Evolutionary conservation across 2,888 invertebrate species (phyloP).

Genomic region (Drosophila diplacantha): DNA sequence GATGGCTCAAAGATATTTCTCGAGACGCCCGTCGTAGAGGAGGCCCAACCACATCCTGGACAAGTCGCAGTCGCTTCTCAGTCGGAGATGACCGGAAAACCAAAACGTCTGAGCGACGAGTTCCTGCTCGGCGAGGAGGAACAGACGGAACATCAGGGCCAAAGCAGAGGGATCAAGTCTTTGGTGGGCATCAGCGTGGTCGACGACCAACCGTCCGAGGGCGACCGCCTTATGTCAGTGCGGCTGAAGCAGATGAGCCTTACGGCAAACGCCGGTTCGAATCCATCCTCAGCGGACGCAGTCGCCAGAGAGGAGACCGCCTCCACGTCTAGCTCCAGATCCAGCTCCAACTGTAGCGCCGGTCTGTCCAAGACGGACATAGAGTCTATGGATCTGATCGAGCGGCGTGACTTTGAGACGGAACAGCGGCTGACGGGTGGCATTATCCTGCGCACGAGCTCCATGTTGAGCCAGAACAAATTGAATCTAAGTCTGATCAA

Average conservation of each 20-base stretch:
- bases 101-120: constrained; percentile 77
- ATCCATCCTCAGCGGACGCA: constrained; percentile 23
- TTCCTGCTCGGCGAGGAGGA: constrained; percentile 71
- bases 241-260: constrained; percentile 75
- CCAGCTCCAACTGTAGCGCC: constrained; percentile 14
- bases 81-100: constrained; percentile 66
- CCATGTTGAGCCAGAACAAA: constrained; percentile 74
- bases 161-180: constrained; percentile 42
- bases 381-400: constrained; percentile 77
- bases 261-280: constrained; percentile 50
- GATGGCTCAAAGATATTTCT: constrained; percentile 74
- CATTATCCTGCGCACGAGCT: constrained; percentile 74
- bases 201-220: constrained; percentile 27
- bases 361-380: constrained; percentile 69
- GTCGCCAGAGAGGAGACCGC: constrained; percentile 17
- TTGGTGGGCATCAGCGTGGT: constrained; percentile 20
- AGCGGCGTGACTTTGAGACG: constrained; percentile 77
- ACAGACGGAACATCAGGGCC: constrained; percentile 17
- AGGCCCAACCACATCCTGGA: constrained; percentile 62
- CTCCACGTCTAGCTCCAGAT: constrained; percentile 21
- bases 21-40: constrained; percentile 77
- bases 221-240: constrained; percentile 73
- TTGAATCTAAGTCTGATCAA: constrained; percentile 76
- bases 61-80: constrained; percentile 59
- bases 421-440: constrained; percentile 77